Evolutionary conservation across 2,797 vertebrate species (phyloP).

Genomic region (Microtus obscurus): DNA sequence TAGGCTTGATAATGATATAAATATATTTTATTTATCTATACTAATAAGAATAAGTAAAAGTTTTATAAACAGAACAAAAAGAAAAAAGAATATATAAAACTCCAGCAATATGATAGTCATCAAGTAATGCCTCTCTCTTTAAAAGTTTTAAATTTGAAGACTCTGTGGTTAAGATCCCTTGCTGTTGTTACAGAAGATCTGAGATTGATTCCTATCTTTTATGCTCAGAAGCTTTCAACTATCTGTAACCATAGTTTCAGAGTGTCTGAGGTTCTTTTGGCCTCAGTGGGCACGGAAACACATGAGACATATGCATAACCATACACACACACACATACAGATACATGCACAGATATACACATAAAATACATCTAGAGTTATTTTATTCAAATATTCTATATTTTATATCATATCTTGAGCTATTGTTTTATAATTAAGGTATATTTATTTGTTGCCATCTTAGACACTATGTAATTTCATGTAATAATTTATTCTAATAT

Average conservation of each 20-base stretch:
- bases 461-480: conserved; percentile 47
- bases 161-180: neutral
- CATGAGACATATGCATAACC: neutral
- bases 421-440: conserved; percentile 49
- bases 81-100: neutral
- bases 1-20: neutral
- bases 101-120: neutral
- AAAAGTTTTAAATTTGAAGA: conserved; percentile 10
- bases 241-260: neutral
- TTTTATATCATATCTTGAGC: conserved; percentile 46
- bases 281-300: neutral
- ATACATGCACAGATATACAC: neutral
- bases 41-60: neutral
- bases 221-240: neutral
- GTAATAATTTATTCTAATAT: conserved; percentile 36
- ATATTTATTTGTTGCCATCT: conserved; percentile 11
- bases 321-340: neutral
- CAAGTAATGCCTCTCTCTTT: neutral
- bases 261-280: neutral
- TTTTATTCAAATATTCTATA: neutral
- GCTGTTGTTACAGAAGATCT: neutral
- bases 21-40: neutral
- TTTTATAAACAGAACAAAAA: neutral
- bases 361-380: neutral
- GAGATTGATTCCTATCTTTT: neutral